These are phyloP conservation scores for Fissipunctia ypsillon DNA, from an alignment of 2,888 invertebrate genomes.

Conservation along the genomic window DNA sequence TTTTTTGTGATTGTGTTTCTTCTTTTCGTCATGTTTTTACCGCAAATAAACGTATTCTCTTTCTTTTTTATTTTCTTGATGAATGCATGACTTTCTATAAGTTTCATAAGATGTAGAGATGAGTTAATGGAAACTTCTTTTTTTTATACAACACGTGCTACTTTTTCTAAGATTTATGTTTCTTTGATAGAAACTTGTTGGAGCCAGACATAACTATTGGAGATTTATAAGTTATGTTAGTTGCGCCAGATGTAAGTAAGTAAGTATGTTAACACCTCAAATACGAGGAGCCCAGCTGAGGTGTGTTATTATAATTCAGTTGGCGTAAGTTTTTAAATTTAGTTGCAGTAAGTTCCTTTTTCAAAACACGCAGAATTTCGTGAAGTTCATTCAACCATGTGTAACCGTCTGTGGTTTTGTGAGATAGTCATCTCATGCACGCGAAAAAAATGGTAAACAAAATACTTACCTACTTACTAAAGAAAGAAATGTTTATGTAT, in stretches of 20 bases:
- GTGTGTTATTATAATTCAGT: conserved; percentile 23
- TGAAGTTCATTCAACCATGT: conserved; percentile 30
- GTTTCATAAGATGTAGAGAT: not conserved
- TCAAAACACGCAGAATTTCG: not conserved
- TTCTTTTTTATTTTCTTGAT: too few relatives aligned
- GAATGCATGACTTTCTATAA: not conserved
- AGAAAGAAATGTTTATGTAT: conserved; percentile 9
- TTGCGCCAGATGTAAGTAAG: not conserved
- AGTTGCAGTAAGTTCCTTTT: not conserved
- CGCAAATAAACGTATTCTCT: too few relatives aligned
- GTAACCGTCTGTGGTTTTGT: conserved; percentile 29
- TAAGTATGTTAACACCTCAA: not conserved
- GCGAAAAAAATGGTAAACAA: conserved; percentile 32
- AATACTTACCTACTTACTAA: not conserved
- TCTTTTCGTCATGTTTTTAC: too few relatives aligned
- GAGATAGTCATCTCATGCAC: conserved; percentile 22
- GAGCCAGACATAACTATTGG: not conserved
- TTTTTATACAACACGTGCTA: conserved; percentile 1
- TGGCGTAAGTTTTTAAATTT: not conserved
- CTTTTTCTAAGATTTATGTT: conserved; percentile 29
- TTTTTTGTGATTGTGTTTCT: too few relatives aligned
- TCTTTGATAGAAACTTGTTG: conserved; percentile 19
- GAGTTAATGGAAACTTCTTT: not conserved
- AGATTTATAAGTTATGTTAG: conserved; percentile 21
- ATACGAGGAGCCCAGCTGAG: not conserved